Evolutionary conservation across 1,140 invertebrate genomes (phyloP).

Genomic region (Thaumetopoea pityocampa): DNA sequence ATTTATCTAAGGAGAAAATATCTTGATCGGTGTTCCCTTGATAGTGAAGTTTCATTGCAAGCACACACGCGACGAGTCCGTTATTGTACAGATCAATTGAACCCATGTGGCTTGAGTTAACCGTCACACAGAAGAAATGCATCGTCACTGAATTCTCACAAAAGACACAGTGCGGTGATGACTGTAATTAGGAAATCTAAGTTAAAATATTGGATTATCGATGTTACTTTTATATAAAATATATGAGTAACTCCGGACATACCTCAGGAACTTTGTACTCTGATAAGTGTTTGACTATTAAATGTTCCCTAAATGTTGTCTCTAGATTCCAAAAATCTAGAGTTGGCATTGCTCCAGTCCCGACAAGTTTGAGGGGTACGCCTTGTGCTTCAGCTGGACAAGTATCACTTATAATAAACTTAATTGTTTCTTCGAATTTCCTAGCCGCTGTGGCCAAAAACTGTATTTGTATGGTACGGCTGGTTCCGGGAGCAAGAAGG

Average conservation of each 20-base stretch:
- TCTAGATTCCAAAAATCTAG: slow-evolving; percentile 68
- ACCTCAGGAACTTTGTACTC: slow-evolving; percentile 63
- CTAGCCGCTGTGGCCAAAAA: slow-evolving; percentile 51
- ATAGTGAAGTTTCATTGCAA: slow-evolving; percentile 55
- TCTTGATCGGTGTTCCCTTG: slow-evolving; percentile 41
- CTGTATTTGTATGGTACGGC: slow-evolving; percentile 54
- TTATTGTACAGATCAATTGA: slow-evolving; percentile 60
- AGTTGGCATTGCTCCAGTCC: slow-evolving; percentile 61
- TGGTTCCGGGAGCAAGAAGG: slow-evolving; percentile 54
- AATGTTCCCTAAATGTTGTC: slow-evolving; percentile 63
- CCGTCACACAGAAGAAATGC: slow-evolving; percentile 55
- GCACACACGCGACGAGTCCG: slow-evolving; percentile 54
- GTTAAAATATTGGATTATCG: not conserved
- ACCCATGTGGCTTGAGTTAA: slow-evolving; percentile 46
- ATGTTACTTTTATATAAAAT: not conserved
- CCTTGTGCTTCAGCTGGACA: slow-evolving; percentile 63
- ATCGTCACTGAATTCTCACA: slow-evolving; percentile 61
- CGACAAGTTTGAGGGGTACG: slow-evolving; percentile 59
- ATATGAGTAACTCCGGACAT: not conserved
- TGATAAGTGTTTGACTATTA: slow-evolving; percentile 54
- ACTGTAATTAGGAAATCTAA: slow-evolving; percentile 35
- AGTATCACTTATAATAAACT: slow-evolving; percentile 66
- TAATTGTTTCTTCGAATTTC: slow-evolving; percentile 57
- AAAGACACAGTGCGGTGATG: slow-evolving; percentile 59
- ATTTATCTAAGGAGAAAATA: slow-evolving; percentile 61